Evolutionary conservation across 2,797 vertebrate species (phyloP).

Genomic region (Menidia menidia): DNA sequence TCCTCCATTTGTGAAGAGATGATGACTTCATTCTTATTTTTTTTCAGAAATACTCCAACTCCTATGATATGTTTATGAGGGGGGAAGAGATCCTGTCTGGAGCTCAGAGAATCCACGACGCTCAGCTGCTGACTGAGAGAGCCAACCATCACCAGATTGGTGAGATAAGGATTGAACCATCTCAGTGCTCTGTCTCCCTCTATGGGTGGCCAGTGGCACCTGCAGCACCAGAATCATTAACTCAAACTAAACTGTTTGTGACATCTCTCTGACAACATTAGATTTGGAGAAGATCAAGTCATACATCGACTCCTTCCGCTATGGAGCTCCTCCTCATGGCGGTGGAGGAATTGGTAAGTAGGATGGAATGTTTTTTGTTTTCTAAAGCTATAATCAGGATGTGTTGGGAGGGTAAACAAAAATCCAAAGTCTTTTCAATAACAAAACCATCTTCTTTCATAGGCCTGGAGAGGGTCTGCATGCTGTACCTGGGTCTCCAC

Average conservation of each 20-base stretch:
- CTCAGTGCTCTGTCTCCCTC: constrained; percentile 47
- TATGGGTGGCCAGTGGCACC: constrained; percentile 15
- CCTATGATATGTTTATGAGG: constrained; percentile 99
- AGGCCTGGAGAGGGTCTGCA: constrained; percentile 98
- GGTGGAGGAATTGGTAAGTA: constrained; percentile 96
- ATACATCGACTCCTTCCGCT: constrained; percentile 98
- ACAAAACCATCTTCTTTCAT: constrained; percentile 5
- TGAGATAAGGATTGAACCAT: constrained; percentile 26
- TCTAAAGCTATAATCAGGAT: too few species aligned
- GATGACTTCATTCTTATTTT: constrained; percentile 1
- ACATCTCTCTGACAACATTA: constrained; percentile 54
- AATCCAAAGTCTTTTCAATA: neutral
- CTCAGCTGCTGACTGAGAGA: constrained; percentile 93
- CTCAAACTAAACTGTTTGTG: neutral
- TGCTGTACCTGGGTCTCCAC: constrained; percentile 96
- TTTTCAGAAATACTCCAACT: constrained; percentile 95
- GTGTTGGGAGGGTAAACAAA: neutral
- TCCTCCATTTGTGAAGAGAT: neutral
- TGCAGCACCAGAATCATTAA: neutral
- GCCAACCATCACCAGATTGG: constrained; percentile 93
- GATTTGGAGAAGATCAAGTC: constrained; percentile 98
- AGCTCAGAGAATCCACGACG: constrained; percentile 95
- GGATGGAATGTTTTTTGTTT: neutral
- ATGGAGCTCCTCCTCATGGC: constrained; percentile 94
- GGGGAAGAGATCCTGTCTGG: constrained; percentile 98